Conservation (phyloP, 2,888 invertebrate genomes). For the Epistrophe eligans region DNA sequence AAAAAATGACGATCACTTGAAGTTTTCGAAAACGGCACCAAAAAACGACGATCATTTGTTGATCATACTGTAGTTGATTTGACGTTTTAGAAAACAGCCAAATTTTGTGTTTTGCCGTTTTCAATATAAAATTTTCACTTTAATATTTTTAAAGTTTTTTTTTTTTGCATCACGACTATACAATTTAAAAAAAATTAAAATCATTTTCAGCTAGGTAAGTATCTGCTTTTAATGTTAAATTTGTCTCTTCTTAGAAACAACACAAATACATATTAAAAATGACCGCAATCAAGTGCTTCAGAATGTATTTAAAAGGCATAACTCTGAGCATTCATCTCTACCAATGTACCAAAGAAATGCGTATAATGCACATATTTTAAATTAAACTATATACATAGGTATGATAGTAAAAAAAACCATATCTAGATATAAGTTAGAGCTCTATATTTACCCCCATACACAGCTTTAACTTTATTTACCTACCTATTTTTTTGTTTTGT, state of each 20-base stretch:
- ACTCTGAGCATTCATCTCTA: neutral
- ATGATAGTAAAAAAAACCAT: constrained; percentile 62
- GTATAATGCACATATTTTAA: constrained; percentile 69
- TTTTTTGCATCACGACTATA: too few relatives aligned
- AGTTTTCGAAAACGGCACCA: too few relatives aligned
- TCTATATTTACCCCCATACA: constrained; percentile 33
- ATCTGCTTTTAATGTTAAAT: too few relatives aligned
- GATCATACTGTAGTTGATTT: too few relatives aligned
- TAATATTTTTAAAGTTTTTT: too few relatives aligned
- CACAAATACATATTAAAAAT: neutral
- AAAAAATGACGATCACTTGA: too few relatives aligned
- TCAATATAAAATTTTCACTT: too few relatives aligned
- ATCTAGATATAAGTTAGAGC: constrained; percentile 31
- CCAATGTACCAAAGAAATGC: constrained; percentile 58
- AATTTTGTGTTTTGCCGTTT: too few relatives aligned
- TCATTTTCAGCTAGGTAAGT: too few relatives aligned
- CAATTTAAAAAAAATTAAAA: too few relatives aligned
- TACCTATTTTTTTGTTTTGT: constrained; percentile 13
- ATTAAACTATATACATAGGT: constrained; percentile 71
- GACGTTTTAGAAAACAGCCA: too few relatives aligned
- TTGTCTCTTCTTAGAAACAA: neutral
- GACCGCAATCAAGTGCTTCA: neutral
- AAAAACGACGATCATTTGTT: too few relatives aligned
- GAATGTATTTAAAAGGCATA: constrained; percentile 29
- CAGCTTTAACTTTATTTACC: neutral